Conservation (phyloP, 2,888 invertebrate species). For the Strigamia transsilvanica region DNA sequence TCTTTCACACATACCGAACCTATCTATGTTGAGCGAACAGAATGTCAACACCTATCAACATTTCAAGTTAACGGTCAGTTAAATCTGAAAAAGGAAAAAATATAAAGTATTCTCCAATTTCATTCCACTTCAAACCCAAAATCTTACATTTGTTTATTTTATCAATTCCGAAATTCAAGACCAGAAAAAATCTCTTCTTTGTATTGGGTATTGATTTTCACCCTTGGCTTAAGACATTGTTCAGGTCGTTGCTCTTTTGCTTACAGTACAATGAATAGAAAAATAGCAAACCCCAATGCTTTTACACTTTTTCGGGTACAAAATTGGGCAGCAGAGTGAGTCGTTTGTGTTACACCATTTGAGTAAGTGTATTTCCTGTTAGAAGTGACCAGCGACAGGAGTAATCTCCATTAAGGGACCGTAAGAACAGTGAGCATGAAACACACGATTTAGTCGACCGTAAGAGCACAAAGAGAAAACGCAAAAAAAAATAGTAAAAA, state of each 20-base stretch:
- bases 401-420: slow-evolving; percentile 43
- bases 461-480: slow-evolving; percentile 15
- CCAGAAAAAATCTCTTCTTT: background rate
- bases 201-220: slow-evolving; percentile 45
- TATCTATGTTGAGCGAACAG: background rate
- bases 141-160: background rate
- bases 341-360: slow-evolving; percentile 36
- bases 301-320: slow-evolving; percentile 13
- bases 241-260: slow-evolving; percentile 46
- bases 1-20: background rate
- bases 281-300: background rate
- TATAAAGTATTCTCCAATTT: background rate
- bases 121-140: background rate
- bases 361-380: slow-evolving; percentile 39
- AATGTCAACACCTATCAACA: slow-evolving; percentile 14
- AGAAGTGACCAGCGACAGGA: slow-evolving; percentile 33
- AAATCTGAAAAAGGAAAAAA: background rate
- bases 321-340: slow-evolving; percentile 23
- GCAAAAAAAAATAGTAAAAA: background rate
- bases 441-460: slow-evolving; percentile 32
- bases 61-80: slow-evolving; percentile 6
- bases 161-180: background rate
- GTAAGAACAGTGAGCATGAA: slow-evolving; percentile 27
- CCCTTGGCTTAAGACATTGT: slow-evolving; percentile 41
- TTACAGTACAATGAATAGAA: slow-evolving; percentile 33